These are phyloP conservation scores for Pristionchus fissidentatus DNA, from an alignment of 2,888 invertebrate genomes.

Conservation along the genomic window DNA sequence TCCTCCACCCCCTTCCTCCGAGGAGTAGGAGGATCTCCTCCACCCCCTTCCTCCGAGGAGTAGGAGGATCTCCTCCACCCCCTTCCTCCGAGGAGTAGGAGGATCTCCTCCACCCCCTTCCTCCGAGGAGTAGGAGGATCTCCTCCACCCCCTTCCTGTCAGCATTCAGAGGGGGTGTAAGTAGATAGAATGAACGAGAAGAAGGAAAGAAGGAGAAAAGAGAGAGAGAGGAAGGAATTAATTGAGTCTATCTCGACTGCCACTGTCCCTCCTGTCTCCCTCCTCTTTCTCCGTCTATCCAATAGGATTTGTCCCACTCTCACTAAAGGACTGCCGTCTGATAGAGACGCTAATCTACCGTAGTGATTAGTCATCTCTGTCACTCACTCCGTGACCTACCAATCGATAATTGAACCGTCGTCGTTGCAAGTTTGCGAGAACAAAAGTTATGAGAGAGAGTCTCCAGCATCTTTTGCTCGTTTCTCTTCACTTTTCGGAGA, in stretches of 20 bases:
- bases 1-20: background rate
- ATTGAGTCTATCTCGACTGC: constrained; percentile 16
- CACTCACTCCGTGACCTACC: too few relatives aligned
- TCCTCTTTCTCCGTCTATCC: background rate
- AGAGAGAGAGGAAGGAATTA: constrained; percentile 29
- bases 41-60: background rate
- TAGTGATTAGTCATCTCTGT: too few relatives aligned
- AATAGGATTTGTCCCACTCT: background rate
- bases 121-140: background rate
- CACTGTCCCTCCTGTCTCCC: background rate
- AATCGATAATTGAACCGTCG: too few relatives aligned
- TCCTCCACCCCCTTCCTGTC: background rate
- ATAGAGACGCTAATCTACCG: too few relatives aligned
- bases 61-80: background rate
- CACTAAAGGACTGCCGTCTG: too few relatives aligned
- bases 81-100: background rate
- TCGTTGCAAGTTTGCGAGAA: too few relatives aligned
- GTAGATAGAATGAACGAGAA: constrained; percentile 28
- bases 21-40: background rate
- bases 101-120: background rate
- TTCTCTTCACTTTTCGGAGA: constrained; percentile 9
- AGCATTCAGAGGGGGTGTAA: background rate
- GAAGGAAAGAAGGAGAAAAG: constrained; percentile 16
- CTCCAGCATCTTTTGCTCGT: background rate
- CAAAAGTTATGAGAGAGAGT: too few relatives aligned